Base-by-base conservation (phyloP, 1,140 invertebrate species). In the Papilio machaon region DNA sequence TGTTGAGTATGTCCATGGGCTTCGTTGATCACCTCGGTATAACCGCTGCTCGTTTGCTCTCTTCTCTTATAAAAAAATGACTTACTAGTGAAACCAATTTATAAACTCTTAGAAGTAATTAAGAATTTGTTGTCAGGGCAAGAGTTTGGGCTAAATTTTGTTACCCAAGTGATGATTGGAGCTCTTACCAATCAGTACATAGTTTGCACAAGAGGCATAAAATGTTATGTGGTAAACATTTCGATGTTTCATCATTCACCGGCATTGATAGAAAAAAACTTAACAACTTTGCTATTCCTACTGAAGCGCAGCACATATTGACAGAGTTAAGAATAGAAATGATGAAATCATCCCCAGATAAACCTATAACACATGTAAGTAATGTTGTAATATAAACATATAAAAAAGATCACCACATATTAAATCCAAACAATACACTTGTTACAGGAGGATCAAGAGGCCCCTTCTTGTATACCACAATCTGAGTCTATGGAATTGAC, bases 201-300 rank as follows among this genome's bases (percentile, higher is more conserved):
- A 60, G 1, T 5, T 60, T 60, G 7, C 19, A 60, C 19, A 23
- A n/a, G 17, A n/a, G 19, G n/a, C n/a, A 60, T 19, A 60, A 60
- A 23, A 60, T 60, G 54, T 23, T 60, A n/a, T 60, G 54, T 19
- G 54, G 54, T 60, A n/a, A 60, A 19, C 54, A 60, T 60, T 60
- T 60, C 9, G 54, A 60, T 60, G 3, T 19, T 19, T 19, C 54
- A 6, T 60, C 54, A 60, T 60, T 19, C 7, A 19, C 9, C 3
- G 7, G 54, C 11, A 60, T 5, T 60, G 17, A 60, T 19, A 60
- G 54, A 19, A 60, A 19, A 19, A 60, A 23, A 60, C 11, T 60
- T 9, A 60, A 60, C 9, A 60, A 60, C 17, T 60, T 60, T 60
- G 54, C 54, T 11, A 60, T 60, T 19, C 54, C 54, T 2, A 60